Base-by-base conservation (phyloP, 2,888 invertebrate species). In the Operophtera brumata region DNA sequence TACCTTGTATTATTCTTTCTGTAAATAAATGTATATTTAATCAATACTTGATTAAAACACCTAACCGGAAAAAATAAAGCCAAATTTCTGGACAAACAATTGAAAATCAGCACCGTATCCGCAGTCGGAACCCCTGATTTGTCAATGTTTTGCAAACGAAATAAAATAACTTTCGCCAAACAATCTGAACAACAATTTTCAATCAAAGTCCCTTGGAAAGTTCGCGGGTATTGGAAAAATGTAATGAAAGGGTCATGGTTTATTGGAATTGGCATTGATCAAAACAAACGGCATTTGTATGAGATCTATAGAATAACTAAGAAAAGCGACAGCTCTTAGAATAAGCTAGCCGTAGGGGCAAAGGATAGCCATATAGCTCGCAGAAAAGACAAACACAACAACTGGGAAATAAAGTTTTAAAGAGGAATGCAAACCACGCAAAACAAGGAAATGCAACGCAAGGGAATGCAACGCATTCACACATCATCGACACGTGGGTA, bases 161-260 rank as follows among this genome's bases (percentile, higher is more conserved):
- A 68, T 57, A 59, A 62, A 62, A 59, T 53, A 62, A 66, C 64
- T 71, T 60, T 59, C 44, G 37, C 45, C 26, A 50, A 67, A 66
- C 72, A 66, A 65, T 64, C 47, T 59, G 61, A 57, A 43, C 65
- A 75, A 66, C 70, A 69, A 73, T 77, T 79, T 76, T 61, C 76
- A 78, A 80, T 79, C 76, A 77, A 68, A 66, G 59, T 63, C 61
- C 52, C 54, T 53, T 61, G 57, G 61, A 69, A 73, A 67, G 67
- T 72, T 75, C 58, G 52, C 58, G 61, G 55, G 47, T 51, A 63
- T 66, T 55, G 66, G 65, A 65, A 70, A 73, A 75, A 72, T 70
- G 64, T 68, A 70, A 74, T 74, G 69, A 72, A 71, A 67, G 36
- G 47, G 48, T 40, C 49, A 37, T 28, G 37, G 50, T 37, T 37